Evolutionary conservation across 2,888 invertebrate species (phyloP), one percentile per base, ranked within the genome.

Genomic region (Melanostoma scalare): DNA sequence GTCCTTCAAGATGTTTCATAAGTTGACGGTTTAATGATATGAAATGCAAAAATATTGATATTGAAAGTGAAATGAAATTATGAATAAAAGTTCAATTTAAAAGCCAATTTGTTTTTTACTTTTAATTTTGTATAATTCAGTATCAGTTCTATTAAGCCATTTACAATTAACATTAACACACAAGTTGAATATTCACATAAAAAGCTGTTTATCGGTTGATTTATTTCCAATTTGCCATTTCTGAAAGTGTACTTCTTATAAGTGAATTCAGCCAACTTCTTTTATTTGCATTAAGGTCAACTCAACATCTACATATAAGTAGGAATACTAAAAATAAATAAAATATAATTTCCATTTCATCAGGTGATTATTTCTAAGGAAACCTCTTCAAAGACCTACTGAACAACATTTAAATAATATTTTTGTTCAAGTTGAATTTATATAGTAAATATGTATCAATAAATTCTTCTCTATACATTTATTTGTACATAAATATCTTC

Each of bases 101-200:
- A 53, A 46, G 68, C 69, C 69, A 71, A 71, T 71, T 61, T 52
- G 5, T 60, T 67, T 40, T 46, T 48, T 67, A 10, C 40, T 58
- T 3, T 33, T 46, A 48, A 46, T 48, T 56, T 69, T 69, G 63
- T 63, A 50, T 63, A 63, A 48, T 63, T 63, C 50, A 61, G 50
- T 63, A 50, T 69, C 38, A 38, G 58, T 71, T 67, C 76, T 72
- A 52, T 53, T 40, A 76, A 72, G 60, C 67, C 67, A 77, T 73
- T 77, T 68, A 76, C 46, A 74, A 63, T 69, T 53, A 38, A 74
- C 71, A 72, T 69, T 33, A 74, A 69, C 58, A 63, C 48, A 40
- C 50, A 30, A 44, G 50, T 38, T 50, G 63, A 63, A 50, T 63
- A 50, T 50, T 31, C 10, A 31, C 50, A 50, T 63, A 31, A 20